Conservation (phyloP, 2,888 invertebrate species). For the Carabus problematicus region DNA sequence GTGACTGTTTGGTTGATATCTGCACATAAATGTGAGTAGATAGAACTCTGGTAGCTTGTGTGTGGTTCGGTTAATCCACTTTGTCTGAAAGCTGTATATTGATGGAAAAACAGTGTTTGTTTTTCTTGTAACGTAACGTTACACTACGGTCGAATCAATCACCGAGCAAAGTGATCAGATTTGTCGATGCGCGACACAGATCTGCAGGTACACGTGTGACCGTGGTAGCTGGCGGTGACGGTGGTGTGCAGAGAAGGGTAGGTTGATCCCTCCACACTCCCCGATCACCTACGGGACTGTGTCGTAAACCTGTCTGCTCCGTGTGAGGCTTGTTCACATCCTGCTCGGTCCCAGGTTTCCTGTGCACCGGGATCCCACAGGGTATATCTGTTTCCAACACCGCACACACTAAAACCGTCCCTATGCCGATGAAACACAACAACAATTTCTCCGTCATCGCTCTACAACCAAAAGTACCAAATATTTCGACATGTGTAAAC, state of each 20-base stretch:
- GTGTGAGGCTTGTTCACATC: slow-evolving; percentile 42
- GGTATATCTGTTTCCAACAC: slow-evolving; percentile 13
- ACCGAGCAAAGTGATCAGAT: slow-evolving; percentile 39
- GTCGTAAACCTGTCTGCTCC: slow-evolving; percentile 44
- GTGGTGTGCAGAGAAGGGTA: not conserved
- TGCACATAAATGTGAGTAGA: too few species aligned
- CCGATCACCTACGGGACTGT: slow-evolving; percentile 39
- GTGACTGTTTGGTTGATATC: too few species aligned
- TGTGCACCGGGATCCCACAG: slow-evolving; percentile 16
- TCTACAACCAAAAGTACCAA: slow-evolving; percentile 13
- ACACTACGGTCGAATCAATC: slow-evolving; percentile 35
- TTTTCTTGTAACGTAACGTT: slow-evolving; percentile 30
- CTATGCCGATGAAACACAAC: not conserved
- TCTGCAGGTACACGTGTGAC: slow-evolving; percentile 33
- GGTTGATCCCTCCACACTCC: not conserved
- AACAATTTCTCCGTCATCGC: slow-evolving; percentile 21
- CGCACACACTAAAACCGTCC: slow-evolving; percentile 9
- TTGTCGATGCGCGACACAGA: slow-evolving; percentile 33
- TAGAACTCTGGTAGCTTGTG: not conserved
- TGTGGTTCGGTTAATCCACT: slow-evolving; percentile 15
- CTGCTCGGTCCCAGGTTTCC: slow-evolving; percentile 36
- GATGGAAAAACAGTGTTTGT: slow-evolving; percentile 41
- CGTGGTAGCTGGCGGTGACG: not conserved
- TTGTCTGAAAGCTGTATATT: slow-evolving; percentile 33
- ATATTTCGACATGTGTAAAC: slow-evolving; percentile 42